Conservation (phyloP, 2,113 vertebrate genomes). For the Kryptolebias marmoratus region DNA sequence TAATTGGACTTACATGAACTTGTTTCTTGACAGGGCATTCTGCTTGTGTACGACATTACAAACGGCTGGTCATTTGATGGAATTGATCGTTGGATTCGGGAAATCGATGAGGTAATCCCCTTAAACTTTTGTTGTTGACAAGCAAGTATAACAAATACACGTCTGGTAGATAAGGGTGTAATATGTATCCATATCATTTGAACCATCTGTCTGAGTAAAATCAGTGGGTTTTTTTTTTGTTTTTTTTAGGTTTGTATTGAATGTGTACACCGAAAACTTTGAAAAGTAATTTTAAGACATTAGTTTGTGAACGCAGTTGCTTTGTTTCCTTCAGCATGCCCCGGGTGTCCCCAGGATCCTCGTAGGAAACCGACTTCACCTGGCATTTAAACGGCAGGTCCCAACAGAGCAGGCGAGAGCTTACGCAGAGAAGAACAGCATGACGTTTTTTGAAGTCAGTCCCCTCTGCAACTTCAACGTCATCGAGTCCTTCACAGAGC, state of each 20-base stretch:
- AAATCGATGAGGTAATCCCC: slow-evolving; percentile 93
- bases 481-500: slow-evolving; percentile 95
- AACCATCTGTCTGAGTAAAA: background rate
- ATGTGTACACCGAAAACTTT: background rate
- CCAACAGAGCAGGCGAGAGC: slow-evolving; percentile 95
- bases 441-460: slow-evolving; percentile 99
- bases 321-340: slow-evolving; percentile 84
- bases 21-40: slow-evolving; percentile 87
- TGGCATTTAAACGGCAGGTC: slow-evolving; percentile 97
- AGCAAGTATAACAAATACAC: background rate
- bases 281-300: background rate
- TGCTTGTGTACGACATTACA: slow-evolving; percentile 98
- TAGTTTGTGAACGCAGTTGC: background rate
- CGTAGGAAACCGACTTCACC: slow-evolving; percentile 94
- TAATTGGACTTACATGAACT: background rate
- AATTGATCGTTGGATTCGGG: slow-evolving; percentile 97
- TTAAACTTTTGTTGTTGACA: background rate
- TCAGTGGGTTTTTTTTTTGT: background rate
- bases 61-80: slow-evolving; percentile 99
- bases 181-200: no score
- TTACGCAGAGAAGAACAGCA: slow-evolving; percentile 96
- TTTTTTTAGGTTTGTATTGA: background rate
- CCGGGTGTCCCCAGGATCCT: slow-evolving; percentile 96
- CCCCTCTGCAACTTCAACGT: slow-evolving; percentile 99
- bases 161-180: background rate